Base-by-base conservation (phyloP, 2,888 invertebrate species). In the Hedya salicella region DNA sequence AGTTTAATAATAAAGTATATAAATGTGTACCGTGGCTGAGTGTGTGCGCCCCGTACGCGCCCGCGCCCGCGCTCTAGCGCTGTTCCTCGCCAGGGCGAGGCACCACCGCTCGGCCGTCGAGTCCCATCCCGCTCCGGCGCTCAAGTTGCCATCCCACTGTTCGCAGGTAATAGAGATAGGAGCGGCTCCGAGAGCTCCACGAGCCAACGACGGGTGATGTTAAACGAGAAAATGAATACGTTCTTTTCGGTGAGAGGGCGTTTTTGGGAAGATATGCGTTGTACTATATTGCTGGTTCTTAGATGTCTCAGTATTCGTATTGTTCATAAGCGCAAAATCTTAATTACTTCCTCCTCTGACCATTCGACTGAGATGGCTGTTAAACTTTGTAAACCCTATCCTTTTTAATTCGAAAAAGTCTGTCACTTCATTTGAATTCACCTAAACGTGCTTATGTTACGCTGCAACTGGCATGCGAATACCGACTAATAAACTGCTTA, bases 151-250 rank as follows among this genome's bases (percentile, higher is more conserved):
- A 85, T 82, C 85, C 81, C 83, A 84, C 86, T 92, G 90, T 91
- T 91, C 83, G 80, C 93, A 93, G 93, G 93, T 89, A 93, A 91
- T 88, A 94, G 94, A 93, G 94, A 94, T 93, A 94, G 94, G 93
- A 93, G 94, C 89, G 93, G 87, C 77, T 86, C 87, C 78, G 89
- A 87, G 79, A 87, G 94, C 86, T 95, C 96, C 89, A 94, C 94
- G 88, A 94, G 95, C 91, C 96, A 96, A 94, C 95, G 96, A 82
- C 96, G 96, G 89, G 96, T 96, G 91, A 96, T 97, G 91, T 95
- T 97, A 93, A 96, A 97, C 91, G 96, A 97, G 93, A 97, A 97
- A 95, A 97, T 97, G 93, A 96, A 97, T 95, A 97, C 96, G 91
- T 97, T 97, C 93, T 93, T 97, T 93, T 97, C 97, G 96, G 97